Evolutionary conservation across 2,888 invertebrate species (phyloP), one percentile per base, ranked within the genome.

Genomic region (Drosophila putrida): DNA sequence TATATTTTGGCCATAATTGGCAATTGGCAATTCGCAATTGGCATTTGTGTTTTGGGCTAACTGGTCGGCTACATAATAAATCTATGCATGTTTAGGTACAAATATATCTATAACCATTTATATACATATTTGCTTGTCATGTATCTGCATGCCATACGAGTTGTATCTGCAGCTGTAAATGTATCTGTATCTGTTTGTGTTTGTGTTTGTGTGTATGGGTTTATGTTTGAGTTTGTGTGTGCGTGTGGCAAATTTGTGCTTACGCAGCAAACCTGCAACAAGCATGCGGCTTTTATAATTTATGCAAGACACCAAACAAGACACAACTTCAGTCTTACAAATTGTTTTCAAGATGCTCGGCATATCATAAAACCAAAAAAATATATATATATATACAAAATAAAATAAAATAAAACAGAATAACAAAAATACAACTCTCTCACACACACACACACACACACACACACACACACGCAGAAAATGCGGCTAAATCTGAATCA

Each of bases 321-420:
- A 73, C 71, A 70, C 75, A 61, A 64, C 77, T 82, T 74, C 81
- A 87, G 79, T 77, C 80, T 71, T 79, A 85, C 88, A 85, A 88
- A 84, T 84, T 84, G 83, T 85, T 88, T 88, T 79, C 54, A 68
- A 81, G 84, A 79, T 88, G 85, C 88, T 77, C 67, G 66, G 66
- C 77, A 73, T 78, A 69, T 71, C 76, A 81, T 74, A 78, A 68
- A 73, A 71, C 63, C 59, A 63, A 54, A 54, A 61, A 39, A 28
- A 61, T 39, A 39, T n/a, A n/a, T n/a, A n/a, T 20, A 20, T 20
- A 20, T 20, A 20, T 20, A 20, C 20, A 20, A 20, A 43, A 41
- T 41, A 44, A 41, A 31, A 20, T 44, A 6, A 43, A 11, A 27
- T 2, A 50, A 60, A 11, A 53, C 13, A 43, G 5, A 63, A 61